These are phyloP conservation scores for Nebria salina DNA, from an alignment of 2,888 invertebrate species.

Conservation along the genomic window DNA sequence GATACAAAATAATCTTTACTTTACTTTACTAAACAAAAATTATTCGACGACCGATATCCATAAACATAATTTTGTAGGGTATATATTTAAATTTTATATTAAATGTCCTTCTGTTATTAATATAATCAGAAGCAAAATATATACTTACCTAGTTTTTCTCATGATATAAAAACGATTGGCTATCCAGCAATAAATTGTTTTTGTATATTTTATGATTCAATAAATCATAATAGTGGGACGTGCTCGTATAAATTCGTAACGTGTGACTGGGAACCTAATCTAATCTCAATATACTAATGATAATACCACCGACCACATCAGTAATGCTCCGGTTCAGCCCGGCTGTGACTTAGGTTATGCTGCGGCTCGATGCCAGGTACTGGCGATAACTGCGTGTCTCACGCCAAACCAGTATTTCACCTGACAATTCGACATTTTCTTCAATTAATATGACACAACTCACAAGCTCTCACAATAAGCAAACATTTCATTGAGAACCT, in stretches of 20 bases:
- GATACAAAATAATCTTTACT: too few relatives aligned
- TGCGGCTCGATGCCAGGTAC: conserved; percentile 21
- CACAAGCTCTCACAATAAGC: not conserved
- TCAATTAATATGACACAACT: conserved; percentile 37
- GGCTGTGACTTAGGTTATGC: not conserved
- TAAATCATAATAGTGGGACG: not conserved
- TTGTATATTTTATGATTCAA: not conserved
- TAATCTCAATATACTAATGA: not conserved
- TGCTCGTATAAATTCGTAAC: not conserved
- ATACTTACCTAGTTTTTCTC: too few relatives aligned
- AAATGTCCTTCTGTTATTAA: too few relatives aligned
- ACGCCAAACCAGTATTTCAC: conserved; percentile 27
- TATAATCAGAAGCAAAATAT: too few relatives aligned
- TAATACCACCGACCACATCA: not conserved
- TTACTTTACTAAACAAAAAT: too few relatives aligned
- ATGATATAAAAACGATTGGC: not conserved
- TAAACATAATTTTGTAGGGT: too few relatives aligned
- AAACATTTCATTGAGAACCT: not conserved
- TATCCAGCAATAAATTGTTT: not conserved
- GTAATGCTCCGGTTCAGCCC: not conserved
- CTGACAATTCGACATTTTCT: conserved; percentile 41
- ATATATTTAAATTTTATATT: too few relatives aligned
- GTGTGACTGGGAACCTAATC: not conserved
- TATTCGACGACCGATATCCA: too few relatives aligned
- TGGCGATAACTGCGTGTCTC: conserved; percentile 28